Evolutionary conservation across 2,797 vertebrate genomes (phyloP).

Genomic region (Darevskia nairensis): DNA sequence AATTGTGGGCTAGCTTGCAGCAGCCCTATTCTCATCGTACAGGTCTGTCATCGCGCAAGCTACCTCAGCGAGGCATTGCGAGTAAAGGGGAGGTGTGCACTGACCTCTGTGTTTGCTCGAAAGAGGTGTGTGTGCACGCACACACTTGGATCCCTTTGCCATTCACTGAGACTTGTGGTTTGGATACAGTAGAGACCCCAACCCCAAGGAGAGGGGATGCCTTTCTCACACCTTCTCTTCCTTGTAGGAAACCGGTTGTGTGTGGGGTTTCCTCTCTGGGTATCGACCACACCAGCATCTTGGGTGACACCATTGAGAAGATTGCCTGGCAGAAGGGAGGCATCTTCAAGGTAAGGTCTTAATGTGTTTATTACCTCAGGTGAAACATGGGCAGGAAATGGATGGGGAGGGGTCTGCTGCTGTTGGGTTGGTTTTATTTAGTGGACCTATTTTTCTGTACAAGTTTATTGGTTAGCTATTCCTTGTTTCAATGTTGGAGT

Average conservation of each 20-base stretch:
- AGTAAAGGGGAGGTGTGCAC: no score
- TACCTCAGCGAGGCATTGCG: no score
- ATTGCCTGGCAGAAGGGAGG: constrained; percentile 98
- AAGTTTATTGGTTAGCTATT: no score
- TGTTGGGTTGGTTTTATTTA: no score
- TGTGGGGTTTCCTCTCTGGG: constrained; percentile 93
- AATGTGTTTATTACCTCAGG: no score
- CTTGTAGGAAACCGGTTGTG: constrained; percentile 87
- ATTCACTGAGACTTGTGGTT: not conserved
- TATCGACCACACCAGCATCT: constrained; percentile 93
- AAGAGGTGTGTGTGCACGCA: not conserved
- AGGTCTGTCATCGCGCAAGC: no score
- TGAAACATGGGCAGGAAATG: no score
- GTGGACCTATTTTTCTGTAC: no score
- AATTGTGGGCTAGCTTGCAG: no score
- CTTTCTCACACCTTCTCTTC: not conserved
- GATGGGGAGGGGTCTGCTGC: no score
- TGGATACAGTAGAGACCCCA: no score
- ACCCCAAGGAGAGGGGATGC: not conserved
- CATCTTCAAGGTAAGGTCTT: constrained; percentile 91
- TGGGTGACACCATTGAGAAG: constrained; percentile 94
- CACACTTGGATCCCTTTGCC: not conserved
- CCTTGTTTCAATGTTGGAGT: no score
- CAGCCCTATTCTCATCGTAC: not conserved
- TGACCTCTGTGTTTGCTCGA: not conserved